These are phyloP conservation scores for Misgurnus anguillicaudatus DNA, from an alignment of 2,113 vertebrate genomes.

Conservation along the genomic window DNA sequence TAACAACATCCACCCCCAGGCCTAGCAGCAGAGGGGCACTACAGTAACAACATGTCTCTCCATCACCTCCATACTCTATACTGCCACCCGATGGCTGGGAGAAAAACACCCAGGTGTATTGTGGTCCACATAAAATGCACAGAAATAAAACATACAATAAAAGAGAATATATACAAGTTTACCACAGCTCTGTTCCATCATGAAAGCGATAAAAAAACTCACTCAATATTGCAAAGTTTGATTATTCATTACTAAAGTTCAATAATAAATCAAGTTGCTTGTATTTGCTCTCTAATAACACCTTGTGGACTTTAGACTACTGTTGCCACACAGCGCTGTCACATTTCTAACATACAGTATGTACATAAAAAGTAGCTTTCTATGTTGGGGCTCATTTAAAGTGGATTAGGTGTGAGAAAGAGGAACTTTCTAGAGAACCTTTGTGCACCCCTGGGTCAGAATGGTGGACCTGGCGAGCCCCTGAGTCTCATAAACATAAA, in stretches of 20 bases:
- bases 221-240: background rate
- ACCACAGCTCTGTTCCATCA: background rate
- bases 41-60: slow-evolving; percentile 2
- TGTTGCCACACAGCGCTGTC: slow-evolving; percentile 14
- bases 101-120: background rate
- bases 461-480: slow-evolving; percentile 61
- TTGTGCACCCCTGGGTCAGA: slow-evolving; percentile 66
- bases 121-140: background rate
- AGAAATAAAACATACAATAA: background rate
- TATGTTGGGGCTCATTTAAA: slow-evolving; percentile 63
- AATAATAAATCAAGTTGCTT: slow-evolving; percentile 1
- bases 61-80: slow-evolving; percentile 26
- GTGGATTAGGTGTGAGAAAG: slow-evolving; percentile 68
- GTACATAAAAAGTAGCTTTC: slow-evolving; percentile 49
- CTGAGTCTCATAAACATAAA: slow-evolving; percentile 79
- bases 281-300: background rate
- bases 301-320: background rate
- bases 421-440: slow-evolving; percentile 70
- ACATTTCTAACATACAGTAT: slow-evolving; percentile 44
- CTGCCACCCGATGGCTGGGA: slow-evolving; percentile 44
- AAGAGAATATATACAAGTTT: background rate
- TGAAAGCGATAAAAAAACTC: background rate
- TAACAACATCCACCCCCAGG: slow-evolving; percentile 35
- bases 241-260: background rate
- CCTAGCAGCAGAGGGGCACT: background rate